These are phyloP conservation scores for Scotopteryx bipunctaria DNA, from an alignment of 2,888 invertebrate genomes.

Conservation along the genomic window DNA sequence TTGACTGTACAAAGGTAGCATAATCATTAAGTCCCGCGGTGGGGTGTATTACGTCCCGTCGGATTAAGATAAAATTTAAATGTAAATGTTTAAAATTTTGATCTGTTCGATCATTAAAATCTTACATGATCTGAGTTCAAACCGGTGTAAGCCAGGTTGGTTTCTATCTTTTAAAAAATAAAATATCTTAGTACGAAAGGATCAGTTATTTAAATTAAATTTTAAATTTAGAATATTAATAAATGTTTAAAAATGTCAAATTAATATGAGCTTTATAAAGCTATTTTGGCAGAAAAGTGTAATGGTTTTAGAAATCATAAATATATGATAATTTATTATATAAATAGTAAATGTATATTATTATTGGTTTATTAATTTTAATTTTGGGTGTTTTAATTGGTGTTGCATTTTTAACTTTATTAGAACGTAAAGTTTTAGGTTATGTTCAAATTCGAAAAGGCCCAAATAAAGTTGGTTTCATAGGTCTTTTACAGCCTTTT, in stretches of 20 bases:
- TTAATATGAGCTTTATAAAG: slow-evolving; percentile 23
- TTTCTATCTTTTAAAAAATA: slow-evolving; percentile 88
- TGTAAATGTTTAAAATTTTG: slow-evolving; percentile 87
- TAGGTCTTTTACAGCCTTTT: slow-evolving; percentile 87
- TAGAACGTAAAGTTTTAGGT: slow-evolving; percentile 88
- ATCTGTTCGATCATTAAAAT: slow-evolving; percentile 93
- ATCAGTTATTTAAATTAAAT: slow-evolving; percentile 84
- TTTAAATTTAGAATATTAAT: slow-evolving; percentile 69
- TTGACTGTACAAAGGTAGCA: slow-evolving; percentile 92
- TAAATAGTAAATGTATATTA: slow-evolving; percentile 81
- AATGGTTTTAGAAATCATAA: slow-evolving; percentile 87
- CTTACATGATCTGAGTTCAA: slow-evolving; percentile 95
- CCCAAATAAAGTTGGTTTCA: slow-evolving; percentile 86
- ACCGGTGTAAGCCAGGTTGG: slow-evolving; percentile 93
- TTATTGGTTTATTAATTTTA: slow-evolving; percentile 76
- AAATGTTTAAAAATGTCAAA: slow-evolving; percentile 30
- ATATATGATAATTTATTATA: slow-evolving; percentile 80
- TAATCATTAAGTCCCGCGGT: slow-evolving; percentile 92
- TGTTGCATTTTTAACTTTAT: slow-evolving; percentile 88
- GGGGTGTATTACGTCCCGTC: no score
- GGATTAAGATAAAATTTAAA: slow-evolving; percentile 89
- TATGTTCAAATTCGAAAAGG: slow-evolving; percentile 90
- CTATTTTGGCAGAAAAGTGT: slow-evolving; percentile 88
- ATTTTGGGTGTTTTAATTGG: slow-evolving; percentile 85
- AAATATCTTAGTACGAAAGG: slow-evolving; percentile 91